Evolutionary conservation across 2,113 vertebrate genomes (phyloP).

Genomic region (Myiopsitta monachus): DNA sequence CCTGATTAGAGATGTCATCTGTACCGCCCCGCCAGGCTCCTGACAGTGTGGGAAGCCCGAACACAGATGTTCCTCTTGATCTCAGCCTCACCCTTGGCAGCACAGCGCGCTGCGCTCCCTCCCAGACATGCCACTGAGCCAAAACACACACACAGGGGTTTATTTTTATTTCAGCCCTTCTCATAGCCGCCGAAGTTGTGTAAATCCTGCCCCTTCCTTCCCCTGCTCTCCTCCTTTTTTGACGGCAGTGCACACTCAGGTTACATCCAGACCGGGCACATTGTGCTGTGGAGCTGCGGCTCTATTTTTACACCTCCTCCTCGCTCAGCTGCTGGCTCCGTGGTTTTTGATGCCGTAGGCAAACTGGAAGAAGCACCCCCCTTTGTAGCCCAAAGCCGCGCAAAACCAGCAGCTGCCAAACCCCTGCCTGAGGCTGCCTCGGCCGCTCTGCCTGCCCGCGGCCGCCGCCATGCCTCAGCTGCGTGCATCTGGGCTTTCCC

Average conservation of each 20-base stretch:
- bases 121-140: not conserved
- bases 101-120: accelerated
- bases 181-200: not conserved
- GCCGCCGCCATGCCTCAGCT: accelerated
- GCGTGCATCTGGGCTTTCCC: accelerated
- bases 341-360: not conserved
- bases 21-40: not conserved
- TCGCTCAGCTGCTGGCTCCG: not conserved
- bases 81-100: not conserved
- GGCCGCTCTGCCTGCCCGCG: not conserved
- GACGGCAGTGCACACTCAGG: not conserved
- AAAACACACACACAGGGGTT: not conserved
- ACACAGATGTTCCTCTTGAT: not conserved
- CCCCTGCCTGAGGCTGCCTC: not conserved
- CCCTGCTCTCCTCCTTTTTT: not conserved
- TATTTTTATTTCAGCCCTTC: slow-evolving; percentile 15
- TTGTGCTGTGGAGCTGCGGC: not conserved
- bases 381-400: not conserved
- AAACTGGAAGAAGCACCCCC: not conserved
- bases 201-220: not conserved
- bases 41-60: not conserved
- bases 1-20: not conserved
- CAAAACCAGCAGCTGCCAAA: not conserved
- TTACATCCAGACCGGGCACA: not conserved
- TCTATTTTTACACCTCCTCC: slow-evolving; percentile 40